Evolutionary conservation across 1,140 invertebrate species (phyloP).

Genomic region (Calephelis nemesis): DNA sequence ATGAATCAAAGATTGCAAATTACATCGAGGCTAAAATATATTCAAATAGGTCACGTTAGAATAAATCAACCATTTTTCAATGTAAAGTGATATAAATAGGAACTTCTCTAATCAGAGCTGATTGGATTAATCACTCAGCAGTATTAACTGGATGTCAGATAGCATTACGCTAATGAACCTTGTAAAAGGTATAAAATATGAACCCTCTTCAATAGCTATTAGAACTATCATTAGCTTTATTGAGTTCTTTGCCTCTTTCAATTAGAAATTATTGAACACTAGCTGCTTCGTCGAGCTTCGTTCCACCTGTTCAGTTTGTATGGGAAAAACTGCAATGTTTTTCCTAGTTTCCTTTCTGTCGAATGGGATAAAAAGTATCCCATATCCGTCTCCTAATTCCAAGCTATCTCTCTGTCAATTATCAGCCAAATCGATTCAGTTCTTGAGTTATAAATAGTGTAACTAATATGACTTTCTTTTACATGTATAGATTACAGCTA

Average conservation of each 20-base stretch:
- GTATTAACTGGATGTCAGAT: slow-evolving; percentile 28
- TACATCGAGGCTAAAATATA: not conserved
- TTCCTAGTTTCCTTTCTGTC: too few species aligned
- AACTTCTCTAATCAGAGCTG: not conserved
- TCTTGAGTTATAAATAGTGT: too few species aligned
- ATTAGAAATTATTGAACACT: not conserved
- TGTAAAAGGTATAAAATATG: slow-evolving; percentile 40
- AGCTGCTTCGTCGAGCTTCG: not conserved
- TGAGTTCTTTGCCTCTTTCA: slow-evolving; percentile 18
- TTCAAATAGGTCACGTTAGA: not conserved
- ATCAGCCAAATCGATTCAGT: too few species aligned
- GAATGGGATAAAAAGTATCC: too few species aligned
- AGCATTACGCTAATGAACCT: slow-evolving; percentile 39
- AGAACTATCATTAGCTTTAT: slow-evolving; percentile 27
- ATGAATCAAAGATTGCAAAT: too few species aligned
- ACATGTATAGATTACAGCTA: too few species aligned
- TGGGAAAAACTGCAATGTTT: too few species aligned
- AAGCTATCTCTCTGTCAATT: too few species aligned
- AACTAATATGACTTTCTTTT: too few species aligned
- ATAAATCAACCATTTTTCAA: not conserved
- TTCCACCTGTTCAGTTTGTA: not conserved
- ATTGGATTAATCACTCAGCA: slow-evolving; percentile 24
- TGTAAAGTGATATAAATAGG: not conserved
- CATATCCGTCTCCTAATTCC: too few species aligned
- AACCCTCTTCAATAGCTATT: slow-evolving; percentile 28